Base-by-base conservation (phyloP, 2,888 invertebrate genomes). In the Hecatera dysodea region DNA sequence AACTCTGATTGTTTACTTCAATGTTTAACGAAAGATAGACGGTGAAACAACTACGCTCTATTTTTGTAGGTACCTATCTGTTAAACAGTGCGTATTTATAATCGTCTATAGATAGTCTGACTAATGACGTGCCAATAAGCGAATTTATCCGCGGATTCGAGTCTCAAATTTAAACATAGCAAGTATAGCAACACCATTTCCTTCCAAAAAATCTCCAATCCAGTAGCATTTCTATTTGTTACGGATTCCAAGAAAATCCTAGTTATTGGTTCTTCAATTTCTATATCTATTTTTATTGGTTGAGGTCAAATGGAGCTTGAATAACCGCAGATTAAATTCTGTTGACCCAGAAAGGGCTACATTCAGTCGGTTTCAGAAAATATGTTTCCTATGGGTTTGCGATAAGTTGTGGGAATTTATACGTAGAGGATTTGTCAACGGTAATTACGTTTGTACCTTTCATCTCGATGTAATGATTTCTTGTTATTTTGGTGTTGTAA, bases 291-390 rank as follows among this genome's bases (percentile, higher is more conserved):
- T 61, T 44, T 66, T 63, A 75, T 62, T 53, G 50, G 46, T 61
- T n/a, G 39, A 50, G 75, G 75, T 75, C 65, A 70, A 79, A 75
- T 62, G 75, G 57, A 70, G 80, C 80, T 65, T 53, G 39, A 78
- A 69, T 79, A 79, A 69, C 64, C 79, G 64, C 52, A 69, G 78
- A 79, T 79, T 78, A 78, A 65, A 79, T 66, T 66, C 62, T 57
- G 50, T 36, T 62, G 62, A 79, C 59, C 80, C 57, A 75, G 70
- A 78, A 79, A 70, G 62, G 62, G 62, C 36, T 65, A 57, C 48
- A 48, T 62, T 65, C 55, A 55, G 59, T 61, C 36, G 65, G 48
- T 69, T 59, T 57, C 67, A 53, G 61, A 69, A 74, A 68, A 68
- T 68, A 74, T 66, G 53, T 72, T 46, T 46, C 39, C 27, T 48